phyloP scores from a whole-genome alignment of 1,140 invertebrate genomes.

The Drosophila kikkawai region DNA sequence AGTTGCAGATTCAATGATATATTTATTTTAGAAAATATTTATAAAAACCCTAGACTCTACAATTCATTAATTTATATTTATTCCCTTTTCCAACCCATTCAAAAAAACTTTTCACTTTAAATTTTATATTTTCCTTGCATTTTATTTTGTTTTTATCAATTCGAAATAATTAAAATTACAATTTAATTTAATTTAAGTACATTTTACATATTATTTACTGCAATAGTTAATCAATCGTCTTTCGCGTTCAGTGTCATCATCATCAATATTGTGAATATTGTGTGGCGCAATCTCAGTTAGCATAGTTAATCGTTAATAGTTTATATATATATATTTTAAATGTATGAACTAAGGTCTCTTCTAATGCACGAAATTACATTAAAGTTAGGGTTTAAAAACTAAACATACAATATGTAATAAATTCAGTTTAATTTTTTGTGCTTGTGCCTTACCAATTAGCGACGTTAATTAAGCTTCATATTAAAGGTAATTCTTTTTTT shows the following conservation, averaged over 20 bases:
- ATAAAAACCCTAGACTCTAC: background rate
- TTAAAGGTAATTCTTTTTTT: constrained; percentile 19
- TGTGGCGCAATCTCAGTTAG: constrained; percentile 51
- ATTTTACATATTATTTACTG: constrained; percentile 78
- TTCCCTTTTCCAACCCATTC: too few relatives aligned
- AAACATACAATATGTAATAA: constrained; percentile 80
- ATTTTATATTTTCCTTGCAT: constrained; percentile 54
- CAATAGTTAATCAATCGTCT: constrained; percentile 58
- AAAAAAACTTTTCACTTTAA: constrained; percentile 5
- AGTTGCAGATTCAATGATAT: too few relatives aligned
- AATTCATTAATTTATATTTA: too few relatives aligned
- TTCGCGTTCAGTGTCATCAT: constrained; percentile 16
- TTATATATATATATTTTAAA: constrained; percentile 41
- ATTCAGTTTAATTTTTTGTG: constrained; percentile 69
- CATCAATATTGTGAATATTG: constrained; percentile 51
- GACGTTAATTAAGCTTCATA: constrained; percentile 37
- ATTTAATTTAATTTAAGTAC: constrained; percentile 83
- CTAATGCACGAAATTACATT: constrained; percentile 73
- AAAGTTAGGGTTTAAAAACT: constrained; percentile 61
- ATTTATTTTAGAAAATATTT: background rate
- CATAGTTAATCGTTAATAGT: constrained; percentile 50
- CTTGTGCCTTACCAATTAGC: constrained; percentile 41
- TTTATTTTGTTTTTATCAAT: constrained; percentile 77
- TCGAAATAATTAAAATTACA: constrained; percentile 83
- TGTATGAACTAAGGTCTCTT: constrained; percentile 63